phyloP scores from a whole-genome alignment of 1,140 invertebrate genomes.

The Brachionus koreanus region DNA sequence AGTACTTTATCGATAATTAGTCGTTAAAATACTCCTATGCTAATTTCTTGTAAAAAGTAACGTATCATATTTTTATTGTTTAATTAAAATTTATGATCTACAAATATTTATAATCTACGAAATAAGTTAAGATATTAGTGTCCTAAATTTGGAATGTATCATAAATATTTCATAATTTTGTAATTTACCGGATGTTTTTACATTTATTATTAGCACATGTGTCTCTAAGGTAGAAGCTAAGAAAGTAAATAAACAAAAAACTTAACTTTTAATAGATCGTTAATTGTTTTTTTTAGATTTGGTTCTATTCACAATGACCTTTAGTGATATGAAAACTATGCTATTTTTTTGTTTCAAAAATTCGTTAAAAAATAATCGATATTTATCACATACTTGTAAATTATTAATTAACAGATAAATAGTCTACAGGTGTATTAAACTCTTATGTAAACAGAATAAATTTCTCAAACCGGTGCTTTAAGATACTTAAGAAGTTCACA shows the following conservation, averaged over 20 bases:
- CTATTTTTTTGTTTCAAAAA: not conserved
- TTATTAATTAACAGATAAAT: not conserved
- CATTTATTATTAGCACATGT: not conserved
- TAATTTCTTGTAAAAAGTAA: too few relatives aligned
- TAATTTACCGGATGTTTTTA: not conserved
- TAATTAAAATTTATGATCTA: too few relatives aligned
- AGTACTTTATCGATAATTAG: too few relatives aligned
- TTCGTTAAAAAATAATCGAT: not conserved
- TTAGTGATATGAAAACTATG: not conserved
- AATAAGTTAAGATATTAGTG: not conserved
- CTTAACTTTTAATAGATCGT: not conserved
- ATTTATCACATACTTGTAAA: not conserved
- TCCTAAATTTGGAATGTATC: not conserved
- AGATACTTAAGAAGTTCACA: not conserved
- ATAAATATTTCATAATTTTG: not conserved
- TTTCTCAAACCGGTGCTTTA: not conserved
- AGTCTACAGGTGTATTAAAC: not conserved
- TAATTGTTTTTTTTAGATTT: not conserved
- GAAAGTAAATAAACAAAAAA: not conserved
- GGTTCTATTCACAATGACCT: not conserved
- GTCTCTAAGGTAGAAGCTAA: not conserved
- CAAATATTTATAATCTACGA: too few relatives aligned
- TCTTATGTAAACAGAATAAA: not conserved
- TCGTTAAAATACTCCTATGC: too few relatives aligned
- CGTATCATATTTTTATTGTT: too few relatives aligned